Percentiles rank a stretch among this genome's conserved stretches.
Conservation (phyloP, 1,140 invertebrate species). For the Anastrepha obliqua region DNA sequence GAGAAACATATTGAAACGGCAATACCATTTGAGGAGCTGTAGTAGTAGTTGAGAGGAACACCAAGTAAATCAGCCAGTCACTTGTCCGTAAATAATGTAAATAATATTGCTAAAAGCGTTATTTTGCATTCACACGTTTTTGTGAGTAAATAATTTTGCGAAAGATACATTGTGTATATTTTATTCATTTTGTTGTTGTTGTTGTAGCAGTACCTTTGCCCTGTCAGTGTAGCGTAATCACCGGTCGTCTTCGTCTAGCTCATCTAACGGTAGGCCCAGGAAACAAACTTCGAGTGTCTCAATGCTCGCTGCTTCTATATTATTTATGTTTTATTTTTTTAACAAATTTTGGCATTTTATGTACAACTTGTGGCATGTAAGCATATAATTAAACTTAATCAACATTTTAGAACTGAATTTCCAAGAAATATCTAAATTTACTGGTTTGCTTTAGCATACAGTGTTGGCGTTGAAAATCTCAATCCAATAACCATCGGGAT, state of each 20-base stretch:
- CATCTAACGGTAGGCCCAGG: too few relatives aligned
- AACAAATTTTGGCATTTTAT: neutral
- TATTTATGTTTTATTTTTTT: neutral
- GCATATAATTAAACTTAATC: too few relatives aligned
- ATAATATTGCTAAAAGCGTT: neutral
- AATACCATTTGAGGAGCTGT: too few relatives aligned
- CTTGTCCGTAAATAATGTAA: too few relatives aligned
- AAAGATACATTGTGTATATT: neutral
- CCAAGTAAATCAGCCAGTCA: too few relatives aligned
- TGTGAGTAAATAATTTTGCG: neutral
- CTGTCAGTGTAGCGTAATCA: too few relatives aligned
- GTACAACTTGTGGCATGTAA: too few relatives aligned
- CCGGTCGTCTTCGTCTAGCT: too few relatives aligned
- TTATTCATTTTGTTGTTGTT: neutral
- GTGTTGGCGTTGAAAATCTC: conserved; percentile 88
- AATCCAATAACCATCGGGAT: conserved; percentile 98
- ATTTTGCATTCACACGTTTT: conserved; percentile 21
- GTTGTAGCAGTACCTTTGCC: too few relatives aligned
- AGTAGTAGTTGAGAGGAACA: too few relatives aligned
- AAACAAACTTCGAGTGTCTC: neutral
- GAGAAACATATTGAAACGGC: too few relatives aligned
- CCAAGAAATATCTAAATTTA: too few relatives aligned
- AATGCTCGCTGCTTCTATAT: neutral
- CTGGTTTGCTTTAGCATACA: conserved; percentile 64
- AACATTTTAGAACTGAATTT: neutral